Evolutionary conservation across 2,888 invertebrate species (phyloP), one percentile per base, ranked within the genome.

Genomic region (Leucophora obtusa): DNA sequence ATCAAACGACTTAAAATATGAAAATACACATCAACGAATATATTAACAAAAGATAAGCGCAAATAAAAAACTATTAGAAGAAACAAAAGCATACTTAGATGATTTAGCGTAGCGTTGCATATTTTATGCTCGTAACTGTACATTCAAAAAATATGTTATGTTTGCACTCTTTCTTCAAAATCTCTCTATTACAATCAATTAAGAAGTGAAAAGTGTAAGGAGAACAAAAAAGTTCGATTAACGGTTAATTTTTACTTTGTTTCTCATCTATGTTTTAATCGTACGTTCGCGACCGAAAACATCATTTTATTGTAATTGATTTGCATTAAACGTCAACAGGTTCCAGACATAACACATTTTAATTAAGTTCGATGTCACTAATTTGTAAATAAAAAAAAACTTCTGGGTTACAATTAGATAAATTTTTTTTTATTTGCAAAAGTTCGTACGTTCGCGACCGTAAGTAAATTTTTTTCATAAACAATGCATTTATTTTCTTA

Each of bases 141-240:
- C 56, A 56, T 56, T 14, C 28, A 28, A 56, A 28, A 56, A 56
- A 28, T 28, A 56, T 56, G n/a, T 56, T 56, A 56, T 56, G 24
- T 21, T 56, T 56, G 28, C 54, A 56, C 24, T 24, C n/a, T 56
- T 56, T 56, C 54, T 24, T 54, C 56, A n/a, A 56, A 56, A 56
- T 28, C 8, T 56, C n/a, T 28, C 28, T 56, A 24, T n/a, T n/a
- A n/a, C n/a, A n/a, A n/a, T n/a, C n/a, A n/a, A n/a, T n/a, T n/a
- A n/a, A n/a, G n/a, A n/a, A n/a, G n/a, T n/a, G n/a, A n/a, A n/a
- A n/a, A n/a, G n/a, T n/a, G n/a, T n/a, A n/a, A n/a, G n/a, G n/a
- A n/a, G n/a, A n/a, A n/a, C n/a, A n/a, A n/a, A n/a, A n/a, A n/a
- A n/a, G n/a, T n/a, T n/a, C n/a, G n/a, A n/a, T n/a, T n/a, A n/a